A percentile compares a stretch with the other conserved stretches of the same genome.
Conservation (phyloP, 2,113 vertebrate species). For the Arenaria interpres region DNA sequence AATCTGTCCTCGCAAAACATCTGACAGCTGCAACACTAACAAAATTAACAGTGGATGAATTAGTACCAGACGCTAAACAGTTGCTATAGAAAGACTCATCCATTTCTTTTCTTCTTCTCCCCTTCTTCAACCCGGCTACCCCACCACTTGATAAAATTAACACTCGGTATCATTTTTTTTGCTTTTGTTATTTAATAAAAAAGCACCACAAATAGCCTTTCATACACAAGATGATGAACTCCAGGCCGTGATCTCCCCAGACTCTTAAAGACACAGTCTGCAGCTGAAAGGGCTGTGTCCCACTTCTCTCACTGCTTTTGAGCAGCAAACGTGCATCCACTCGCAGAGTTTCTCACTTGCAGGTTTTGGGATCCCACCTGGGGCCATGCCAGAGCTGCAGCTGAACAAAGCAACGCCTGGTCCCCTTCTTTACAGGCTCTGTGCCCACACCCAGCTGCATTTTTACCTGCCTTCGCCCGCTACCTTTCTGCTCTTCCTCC, state of each 20-base stretch:
- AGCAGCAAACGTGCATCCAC: neutral
- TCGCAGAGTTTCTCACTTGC: neutral
- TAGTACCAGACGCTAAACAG: conserved; percentile 91
- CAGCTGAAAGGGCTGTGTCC: neutral
- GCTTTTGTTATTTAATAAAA: neutral
- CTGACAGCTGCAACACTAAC: conserved; percentile 94
- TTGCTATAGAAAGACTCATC: conserved; percentile 71
- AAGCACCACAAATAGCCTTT: neutral
- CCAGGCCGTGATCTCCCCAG: neutral
- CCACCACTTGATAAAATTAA: conserved; percentile 53
- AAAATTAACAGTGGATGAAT: conserved; percentile 97
- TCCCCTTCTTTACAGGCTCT: neutral
- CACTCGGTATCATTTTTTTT: neutral
- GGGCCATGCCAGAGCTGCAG: neutral
- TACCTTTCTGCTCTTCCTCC: neutral
- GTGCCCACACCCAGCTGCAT: neutral
- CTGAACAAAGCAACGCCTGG: neutral
- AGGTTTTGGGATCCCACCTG: neutral
- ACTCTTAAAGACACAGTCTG: neutral
- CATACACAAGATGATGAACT: neutral
- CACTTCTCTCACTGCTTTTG: neutral
- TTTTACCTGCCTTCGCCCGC: rapidly evolving
- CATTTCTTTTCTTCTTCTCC: conserved; percentile 28
- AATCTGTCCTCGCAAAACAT: conserved; percentile 87
- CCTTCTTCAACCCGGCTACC: conserved; percentile 31